phyloP scores from a whole-genome alignment of 2,113 vertebrate species.

The Pterocles orientalis region DNA sequence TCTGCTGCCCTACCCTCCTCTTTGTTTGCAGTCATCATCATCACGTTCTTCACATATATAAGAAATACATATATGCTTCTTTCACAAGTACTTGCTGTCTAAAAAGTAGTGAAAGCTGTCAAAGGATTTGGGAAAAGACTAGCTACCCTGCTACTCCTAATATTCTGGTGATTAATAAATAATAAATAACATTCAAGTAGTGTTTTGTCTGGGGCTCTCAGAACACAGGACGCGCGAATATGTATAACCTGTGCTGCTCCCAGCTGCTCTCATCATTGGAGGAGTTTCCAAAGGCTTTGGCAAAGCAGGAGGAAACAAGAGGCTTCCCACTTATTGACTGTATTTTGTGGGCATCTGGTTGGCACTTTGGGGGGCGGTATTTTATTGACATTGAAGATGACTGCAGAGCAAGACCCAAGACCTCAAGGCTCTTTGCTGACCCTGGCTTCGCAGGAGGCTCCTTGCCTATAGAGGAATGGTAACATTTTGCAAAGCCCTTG shows the following conservation, averaged over 20 bases:
- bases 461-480: neutral
- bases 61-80: neutral
- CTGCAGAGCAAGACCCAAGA: neutral
- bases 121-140: neutral
- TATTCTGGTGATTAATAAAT: neutral
- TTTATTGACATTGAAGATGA: neutral
- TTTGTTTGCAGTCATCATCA: neutral
- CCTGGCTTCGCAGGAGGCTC: neutral
- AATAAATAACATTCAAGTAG: neutral
- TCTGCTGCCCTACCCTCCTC: neutral
- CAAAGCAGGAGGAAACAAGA: neutral
- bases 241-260: neutral
- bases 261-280: neutral
- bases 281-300: neutral
- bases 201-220: neutral
- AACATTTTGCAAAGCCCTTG: neutral
- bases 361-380: neutral
- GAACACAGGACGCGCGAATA: neutral
- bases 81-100: neutral
- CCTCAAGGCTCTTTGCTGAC: neutral
- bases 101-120: neutral
- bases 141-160: neutral
- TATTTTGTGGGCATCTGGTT: neutral
- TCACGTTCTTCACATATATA: neutral
- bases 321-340: neutral